Base-by-base conservation (phyloP, 2,888 invertebrate genomes). In the Chloromyia formosa region DNA sequence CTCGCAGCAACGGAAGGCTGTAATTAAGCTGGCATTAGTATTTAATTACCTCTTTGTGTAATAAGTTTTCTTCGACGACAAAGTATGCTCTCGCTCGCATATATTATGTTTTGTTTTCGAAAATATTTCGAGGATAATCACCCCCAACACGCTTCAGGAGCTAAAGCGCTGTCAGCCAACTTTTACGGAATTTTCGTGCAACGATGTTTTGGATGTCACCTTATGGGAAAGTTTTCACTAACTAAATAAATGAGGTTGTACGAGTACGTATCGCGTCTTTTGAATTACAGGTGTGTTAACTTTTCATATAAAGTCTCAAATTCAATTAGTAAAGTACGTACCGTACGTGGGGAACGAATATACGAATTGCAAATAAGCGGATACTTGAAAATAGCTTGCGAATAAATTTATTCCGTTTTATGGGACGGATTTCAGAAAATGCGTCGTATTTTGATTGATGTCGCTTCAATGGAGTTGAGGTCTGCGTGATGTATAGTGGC, bases 1-100 rank as follows among this genome's bases (percentile, higher is more conserved):
- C 58, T 69, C 58, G 69, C 53, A 62, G 61, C 73, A 35, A 68
- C 69, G 74, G 66, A 72, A 74, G 66, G 72, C 18, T 49, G 58
- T 76, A 76, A 76, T 76, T 76, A 74, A 76, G 72, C 76, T 53
- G 45, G 74, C 76, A 76, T 76, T 76, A 76, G 74, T 72, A 74
- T 76, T 74, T 76, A 76, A 76, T 76, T 76, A 76, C 71, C 23
- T 76, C 66, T 64, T 74, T 69, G 64, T 74, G 35, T 74, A 76
- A 76, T 76, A 76, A 74, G 74, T 74, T 74, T 71, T 71, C 71
- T 72, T 71, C 69, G 74, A 53, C 54, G 68, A 35, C 23, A 35
- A 9, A 35, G 45, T n/a, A 3, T 22, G 49, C 35, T 45, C 22
- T 45, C 66, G 22, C 45, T 49, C 56, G 45, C 27, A 40, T 72